Evolutionary conservation across 1,140 invertebrate species (phyloP), one percentile per base, ranked within the genome.

Genomic region (Camponotus floridanus): DNA sequence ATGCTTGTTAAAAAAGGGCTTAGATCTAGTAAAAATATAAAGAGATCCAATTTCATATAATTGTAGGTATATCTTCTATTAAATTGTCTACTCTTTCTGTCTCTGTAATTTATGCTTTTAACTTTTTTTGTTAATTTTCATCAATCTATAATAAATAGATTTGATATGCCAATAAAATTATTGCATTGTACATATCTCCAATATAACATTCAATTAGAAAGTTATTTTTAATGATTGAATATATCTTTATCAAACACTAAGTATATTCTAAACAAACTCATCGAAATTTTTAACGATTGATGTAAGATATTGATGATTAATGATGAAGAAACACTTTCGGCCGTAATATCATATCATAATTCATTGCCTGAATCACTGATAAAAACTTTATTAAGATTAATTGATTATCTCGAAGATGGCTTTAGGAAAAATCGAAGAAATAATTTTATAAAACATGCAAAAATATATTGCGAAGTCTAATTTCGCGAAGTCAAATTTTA

Each of bases 341-440:
- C 13, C 21, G 21, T 36, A 26, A 26, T 26, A 26, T 0, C 2
- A 8, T 7, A 61, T 51, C 31, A 33, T 36, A 45, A 61, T 73
- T 83, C 6, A 18, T 70, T 31, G 18, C n/a, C 13, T 15, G 31
- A 59, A 62, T 18, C 6, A 39, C 31, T 57, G 36, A 73, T 62
- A 36, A 61, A 31, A 59, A 73, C 13, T 55, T 73, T 11, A 45
- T 81, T 71, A 7, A 70, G 48, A 26, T 59, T 59, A 71, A 81
- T 81, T 57, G 33, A 71, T 59, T 33, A 21, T 9, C 62, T 45
- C 36, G 45, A 45, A 36, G 21, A 15, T 7, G 55, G 26, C n/a
- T 8, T 73, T 73, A 81, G 31, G 59, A 73, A 45, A 39, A 18
- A 31, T 31, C 48, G 36, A 45, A 70, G 8, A 45, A 74, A 73